phyloP scores from a whole-genome alignment of 2,797 vertebrate species.

The Phoeniculus purpureus region DNA sequence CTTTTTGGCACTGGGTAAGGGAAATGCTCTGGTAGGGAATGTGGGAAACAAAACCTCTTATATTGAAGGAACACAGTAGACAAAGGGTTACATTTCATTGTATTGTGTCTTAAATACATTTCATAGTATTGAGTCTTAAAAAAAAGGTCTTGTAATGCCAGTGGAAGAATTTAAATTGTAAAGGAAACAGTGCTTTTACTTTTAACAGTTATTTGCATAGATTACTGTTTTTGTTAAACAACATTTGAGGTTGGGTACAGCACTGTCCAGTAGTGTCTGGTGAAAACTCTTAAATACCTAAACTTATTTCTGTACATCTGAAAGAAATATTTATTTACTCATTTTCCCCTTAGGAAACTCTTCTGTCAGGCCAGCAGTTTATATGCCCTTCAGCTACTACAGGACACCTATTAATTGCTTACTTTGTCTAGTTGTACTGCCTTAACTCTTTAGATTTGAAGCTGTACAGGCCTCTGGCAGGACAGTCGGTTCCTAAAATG shows the following conservation, averaged over 20 bases:
- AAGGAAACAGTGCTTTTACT: neutral
- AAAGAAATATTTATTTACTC: neutral
- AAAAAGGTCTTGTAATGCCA: neutral
- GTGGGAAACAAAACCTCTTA: neutral
- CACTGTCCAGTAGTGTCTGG: neutral
- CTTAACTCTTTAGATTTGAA: neutral
- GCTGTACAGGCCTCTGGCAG: neutral
- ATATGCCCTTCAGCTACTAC: constrained; percentile 57
- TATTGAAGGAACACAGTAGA: neutral
- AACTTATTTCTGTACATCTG: constrained; percentile 29
- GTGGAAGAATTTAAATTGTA: neutral
- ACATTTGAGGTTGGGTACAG: neutral
- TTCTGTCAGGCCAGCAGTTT: constrained; percentile 30
- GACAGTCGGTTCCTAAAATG: neutral
- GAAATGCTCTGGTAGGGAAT: neutral
- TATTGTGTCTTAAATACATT: neutral
- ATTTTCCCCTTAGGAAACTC: neutral
- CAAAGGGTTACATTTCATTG: neutral
- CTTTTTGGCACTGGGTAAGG: neutral
- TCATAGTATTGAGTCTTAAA: neutral
- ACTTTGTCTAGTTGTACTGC: neutral
- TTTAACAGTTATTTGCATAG: neutral
- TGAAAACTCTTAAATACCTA: constrained; percentile 11
- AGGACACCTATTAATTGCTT: neutral
- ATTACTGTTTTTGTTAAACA: neutral